A percentile compares a stretch with the other conserved stretches of the same genome.
Conservation (phyloP, 2,113 vertebrate species). For the Hepsetus odoe region DNA sequence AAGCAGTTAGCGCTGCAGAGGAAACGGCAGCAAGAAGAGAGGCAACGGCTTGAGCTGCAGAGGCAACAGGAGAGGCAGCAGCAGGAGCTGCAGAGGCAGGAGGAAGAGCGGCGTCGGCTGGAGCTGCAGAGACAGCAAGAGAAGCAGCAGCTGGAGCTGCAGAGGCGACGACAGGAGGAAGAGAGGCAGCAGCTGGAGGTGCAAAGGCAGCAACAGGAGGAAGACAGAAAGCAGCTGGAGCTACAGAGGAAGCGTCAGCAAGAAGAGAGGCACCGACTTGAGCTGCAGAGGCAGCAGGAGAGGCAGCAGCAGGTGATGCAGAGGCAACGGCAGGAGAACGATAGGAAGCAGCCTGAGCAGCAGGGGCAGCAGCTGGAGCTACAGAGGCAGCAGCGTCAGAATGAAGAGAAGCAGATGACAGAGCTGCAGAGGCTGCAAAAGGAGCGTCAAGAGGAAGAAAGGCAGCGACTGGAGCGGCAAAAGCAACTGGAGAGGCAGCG, state of each 20-base stretch:
- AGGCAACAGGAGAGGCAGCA: conserved; percentile 52
- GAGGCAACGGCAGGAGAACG: conserved; percentile 25
- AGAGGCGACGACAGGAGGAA: conserved; percentile 58
- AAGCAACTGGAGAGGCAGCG: conserved; percentile 70
- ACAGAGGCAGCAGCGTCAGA: conserved; percentile 50
- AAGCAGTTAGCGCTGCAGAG: conserved; percentile 69
- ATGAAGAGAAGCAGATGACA: conserved; percentile 55
- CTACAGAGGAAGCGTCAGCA: conserved; percentile 68
- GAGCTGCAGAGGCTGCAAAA: conserved; percentile 66
- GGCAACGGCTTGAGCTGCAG: conserved; percentile 19
- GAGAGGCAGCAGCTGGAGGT: conserved; percentile 68
- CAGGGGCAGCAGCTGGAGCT: conserved; percentile 48
- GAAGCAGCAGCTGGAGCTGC: conserved; percentile 65
- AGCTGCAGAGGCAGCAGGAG: conserved; percentile 70
- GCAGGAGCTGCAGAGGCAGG: conserved; percentile 52
- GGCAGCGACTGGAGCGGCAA: conserved; percentile 65
- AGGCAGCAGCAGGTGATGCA: conserved; percentile 23
- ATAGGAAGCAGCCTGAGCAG: conserved; percentile 60
- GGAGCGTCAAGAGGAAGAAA: conserved; percentile 69
- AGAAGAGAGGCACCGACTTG: conserved; percentile 65
- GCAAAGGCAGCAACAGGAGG: conserved; percentile 63
- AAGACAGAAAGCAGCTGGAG: conserved; percentile 60
- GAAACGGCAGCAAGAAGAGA: conserved; percentile 56
- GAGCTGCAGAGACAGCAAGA: conserved; percentile 68
- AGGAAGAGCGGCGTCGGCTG: conserved; percentile 58